Conservation (phyloP, 2,113 vertebrate genomes). For the Gila orcuttii region DNA sequence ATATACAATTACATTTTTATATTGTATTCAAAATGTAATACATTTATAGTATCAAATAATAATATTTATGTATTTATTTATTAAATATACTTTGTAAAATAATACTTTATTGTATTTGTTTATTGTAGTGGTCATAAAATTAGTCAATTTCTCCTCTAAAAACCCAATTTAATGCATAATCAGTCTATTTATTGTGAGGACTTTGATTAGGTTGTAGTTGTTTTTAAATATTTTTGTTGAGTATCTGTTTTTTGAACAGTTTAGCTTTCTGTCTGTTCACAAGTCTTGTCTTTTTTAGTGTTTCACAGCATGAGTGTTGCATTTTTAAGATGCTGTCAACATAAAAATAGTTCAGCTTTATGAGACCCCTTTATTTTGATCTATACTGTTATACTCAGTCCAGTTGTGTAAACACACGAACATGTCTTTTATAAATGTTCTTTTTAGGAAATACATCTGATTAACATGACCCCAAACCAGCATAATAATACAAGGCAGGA, state of each 20-base stretch:
- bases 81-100: too few relatives aligned
- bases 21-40: neutral
- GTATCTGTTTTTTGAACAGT: neutral
- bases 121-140: neutral
- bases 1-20: neutral
- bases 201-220: neutral
- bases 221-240: neutral
- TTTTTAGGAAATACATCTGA: neutral
- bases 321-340: neutral
- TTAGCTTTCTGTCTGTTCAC: neutral
- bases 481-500: neutral
- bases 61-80: too few relatives aligned
- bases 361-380: neutral
- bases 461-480: too few relatives aligned
- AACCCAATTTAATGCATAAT: too few relatives aligned
- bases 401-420: neutral
- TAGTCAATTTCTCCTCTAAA: neutral
- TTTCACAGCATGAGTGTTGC: too few relatives aligned
- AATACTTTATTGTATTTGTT: neutral
- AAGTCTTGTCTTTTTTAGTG: neutral
- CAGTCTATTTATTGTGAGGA: neutral
- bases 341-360: neutral
- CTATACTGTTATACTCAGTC: too few relatives aligned
- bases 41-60: neutral
- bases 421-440: neutral